Evolutionary conservation across 1,140 invertebrate genomes (phyloP), one percentile per base, ranked within the genome.

Genomic region (Maconellicoccus hirsutus): DNA sequence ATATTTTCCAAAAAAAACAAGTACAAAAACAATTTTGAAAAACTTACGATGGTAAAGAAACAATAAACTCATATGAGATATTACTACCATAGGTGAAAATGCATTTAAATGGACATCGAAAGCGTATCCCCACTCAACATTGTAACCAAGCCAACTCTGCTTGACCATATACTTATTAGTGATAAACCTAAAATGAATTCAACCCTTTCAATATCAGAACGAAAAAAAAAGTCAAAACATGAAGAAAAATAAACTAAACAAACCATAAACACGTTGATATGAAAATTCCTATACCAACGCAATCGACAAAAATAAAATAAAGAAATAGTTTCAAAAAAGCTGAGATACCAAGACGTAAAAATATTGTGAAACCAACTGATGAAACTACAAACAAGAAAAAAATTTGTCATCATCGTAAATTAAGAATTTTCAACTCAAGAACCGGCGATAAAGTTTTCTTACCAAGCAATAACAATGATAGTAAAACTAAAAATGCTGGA

Each of bases 31-130:
- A 3, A 59, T 42, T n/a, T 39, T 4, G 25, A 29, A 59, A 69
- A 70, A 82, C 85, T 84, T 81, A 94, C 92, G 85, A 78, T 93
- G 87, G 78, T 93, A 94, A 73, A 98, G 87, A 76, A 95, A 86
- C 59, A 97, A 83, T 79, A 96, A 92, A 76, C 98, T 85, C 75
- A 96, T 89, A 80, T 99, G 96, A 38, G 99, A 83, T 75, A 98
- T 87, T 72, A 97, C 89, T 23, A 98, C 83, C 2, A 95, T 86
- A 70, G 97, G 96, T 81, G 98, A 97, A 80, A 96, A 96, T 7
- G 97, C 96, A 83, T 99, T 98, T 72, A 99, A 84, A 82, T 99
- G 97, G 52, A 99, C 93, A 81, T 99, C 97, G 82, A 99, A 99
- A 27, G 93, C 89, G 81, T 98, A 99, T 1, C 91, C 97, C 97